Conservation (phyloP, 2,888 invertebrate species). For the Sinhomidia bicolor region DNA sequence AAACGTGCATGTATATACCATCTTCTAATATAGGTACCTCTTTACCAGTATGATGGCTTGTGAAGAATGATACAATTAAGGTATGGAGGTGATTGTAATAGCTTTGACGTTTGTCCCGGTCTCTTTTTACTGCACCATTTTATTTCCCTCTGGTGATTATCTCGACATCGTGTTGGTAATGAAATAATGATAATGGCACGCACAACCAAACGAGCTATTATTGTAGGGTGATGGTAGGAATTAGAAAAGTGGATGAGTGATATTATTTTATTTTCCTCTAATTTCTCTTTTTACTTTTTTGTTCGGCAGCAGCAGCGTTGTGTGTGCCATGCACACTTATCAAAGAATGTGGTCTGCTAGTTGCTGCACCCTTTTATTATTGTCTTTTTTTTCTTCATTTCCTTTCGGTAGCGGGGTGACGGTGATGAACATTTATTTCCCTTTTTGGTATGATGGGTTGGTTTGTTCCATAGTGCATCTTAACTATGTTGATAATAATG, state of each 20-base stretch:
- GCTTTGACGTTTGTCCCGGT: no score
- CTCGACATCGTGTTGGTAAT: background rate
- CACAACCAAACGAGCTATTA: slow-evolving; percentile 26
- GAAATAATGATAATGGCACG: slow-evolving; percentile 23
- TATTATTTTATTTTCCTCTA: slow-evolving; percentile 38
- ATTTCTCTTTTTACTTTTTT: slow-evolving; percentile 24
- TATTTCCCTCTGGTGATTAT: slow-evolving; percentile 15
- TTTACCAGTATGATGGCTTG: no score
- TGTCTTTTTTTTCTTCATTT: background rate
- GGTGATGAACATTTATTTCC: no score
- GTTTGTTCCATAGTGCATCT: background rate
- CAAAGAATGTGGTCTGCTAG: no score
- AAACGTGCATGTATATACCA: no score
- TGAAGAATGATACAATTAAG: no score
- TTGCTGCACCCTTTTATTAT: background rate
- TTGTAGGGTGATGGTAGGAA: background rate
- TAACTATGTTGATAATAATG: slow-evolving; percentile 30
- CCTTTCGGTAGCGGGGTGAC: no score
- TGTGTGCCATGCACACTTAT: background rate
- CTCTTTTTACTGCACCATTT: background rate
- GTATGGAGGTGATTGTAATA: no score
- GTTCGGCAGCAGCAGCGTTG: background rate
- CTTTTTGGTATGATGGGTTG: background rate
- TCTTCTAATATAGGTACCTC: no score
- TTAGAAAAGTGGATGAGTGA: slow-evolving; percentile 2